Conservation (phyloP, 2,888 invertebrate genomes). For the Listrodromus nycthemerus region DNA sequence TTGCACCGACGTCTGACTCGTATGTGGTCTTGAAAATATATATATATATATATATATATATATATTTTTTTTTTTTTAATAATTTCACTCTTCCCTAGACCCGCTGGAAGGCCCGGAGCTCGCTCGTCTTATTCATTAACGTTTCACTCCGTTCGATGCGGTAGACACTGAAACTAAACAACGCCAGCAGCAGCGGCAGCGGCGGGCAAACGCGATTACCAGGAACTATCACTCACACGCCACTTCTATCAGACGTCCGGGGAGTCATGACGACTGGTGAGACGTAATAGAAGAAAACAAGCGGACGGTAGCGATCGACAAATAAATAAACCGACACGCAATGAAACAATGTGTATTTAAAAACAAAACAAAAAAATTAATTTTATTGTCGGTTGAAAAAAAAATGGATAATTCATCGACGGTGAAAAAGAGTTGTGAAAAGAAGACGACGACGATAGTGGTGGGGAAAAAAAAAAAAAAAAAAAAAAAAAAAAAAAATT, state of each 20-base stretch:
- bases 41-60: too few relatives aligned
- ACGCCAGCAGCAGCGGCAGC: not conserved
- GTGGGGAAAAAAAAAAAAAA: slow-evolving; percentile 25
- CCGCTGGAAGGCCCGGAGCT: slow-evolving; percentile 9
- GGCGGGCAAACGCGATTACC: slow-evolving; percentile 29
- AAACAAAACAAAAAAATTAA: slow-evolving; percentile 10
- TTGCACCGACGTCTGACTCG: slow-evolving; percentile 3
- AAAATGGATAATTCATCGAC: too few relatives aligned
- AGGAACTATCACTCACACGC: slow-evolving; percentile 56
- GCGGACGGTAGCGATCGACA: not conserved
- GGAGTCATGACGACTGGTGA: slow-evolving; percentile 37
- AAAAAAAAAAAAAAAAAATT: not conserved
- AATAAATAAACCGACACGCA: too few relatives aligned
- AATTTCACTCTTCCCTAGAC: not conserved
- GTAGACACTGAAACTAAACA: not conserved
- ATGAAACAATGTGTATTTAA: too few relatives aligned
- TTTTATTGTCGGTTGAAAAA: slow-evolving; percentile 43
- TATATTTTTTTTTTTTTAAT: not conserved
- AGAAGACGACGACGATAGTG: slow-evolving; percentile 8
- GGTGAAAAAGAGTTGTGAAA: too few relatives aligned
- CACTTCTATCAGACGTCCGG: slow-evolving; percentile 48
- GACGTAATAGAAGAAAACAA: slow-evolving; percentile 49
- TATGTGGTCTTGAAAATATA: not conserved
- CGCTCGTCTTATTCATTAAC: not conserved
- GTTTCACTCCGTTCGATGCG: slow-evolving; percentile 5